These are phyloP conservation scores for Apamea sordens DNA, from an alignment of 2,888 invertebrate species.

Conservation along the genomic window DNA sequence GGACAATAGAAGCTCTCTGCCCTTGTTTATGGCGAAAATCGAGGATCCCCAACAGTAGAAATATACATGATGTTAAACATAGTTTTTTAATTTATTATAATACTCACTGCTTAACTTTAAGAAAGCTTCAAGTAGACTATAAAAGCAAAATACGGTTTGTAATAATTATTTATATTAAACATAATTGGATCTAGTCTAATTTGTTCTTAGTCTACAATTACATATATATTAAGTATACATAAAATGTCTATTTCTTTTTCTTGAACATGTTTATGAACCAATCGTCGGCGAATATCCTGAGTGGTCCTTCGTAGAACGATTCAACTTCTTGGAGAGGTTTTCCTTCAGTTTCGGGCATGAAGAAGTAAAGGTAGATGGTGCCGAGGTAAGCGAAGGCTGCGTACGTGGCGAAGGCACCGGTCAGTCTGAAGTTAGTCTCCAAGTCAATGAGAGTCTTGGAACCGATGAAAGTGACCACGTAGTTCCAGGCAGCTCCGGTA, in stretches of 20 bases:
- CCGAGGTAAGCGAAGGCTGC: constrained; percentile 85
- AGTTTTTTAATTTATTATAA: constrained; percentile 45
- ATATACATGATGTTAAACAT: constrained; percentile 24
- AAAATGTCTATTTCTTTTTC: constrained; percentile 71
- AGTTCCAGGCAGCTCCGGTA: constrained; percentile 88
- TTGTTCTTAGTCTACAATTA: constrained; percentile 53
- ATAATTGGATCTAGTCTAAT: constrained; percentile 64
- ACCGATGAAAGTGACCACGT: constrained; percentile 87
- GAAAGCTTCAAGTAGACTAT: constrained; percentile 11
- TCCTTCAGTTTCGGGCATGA: constrained; percentile 90
- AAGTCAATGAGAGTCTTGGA: constrained; percentile 89
- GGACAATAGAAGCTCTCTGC: constrained; percentile 84
- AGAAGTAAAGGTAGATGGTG: constrained; percentile 87
- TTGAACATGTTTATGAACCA: constrained; percentile 82
- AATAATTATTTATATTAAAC: constrained; percentile 49
- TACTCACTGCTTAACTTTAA: constrained; percentile 48
- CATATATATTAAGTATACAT: constrained; percentile 40
- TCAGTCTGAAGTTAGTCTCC: constrained; percentile 82
- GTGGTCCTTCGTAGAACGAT: constrained; percentile 81
- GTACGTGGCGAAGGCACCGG: constrained; percentile 88
- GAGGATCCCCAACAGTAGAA: constrained; percentile 80
- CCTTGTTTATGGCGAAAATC: constrained; percentile 88
- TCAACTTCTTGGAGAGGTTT: constrained; percentile 88
- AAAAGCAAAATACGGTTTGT: constrained; percentile 33
- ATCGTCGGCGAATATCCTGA: constrained; percentile 84